Evolutionary conservation across 2,888 invertebrate genomes (phyloP), one percentile per base, ranked within the genome.

Genomic region (Hemithea aestivaria): DNA sequence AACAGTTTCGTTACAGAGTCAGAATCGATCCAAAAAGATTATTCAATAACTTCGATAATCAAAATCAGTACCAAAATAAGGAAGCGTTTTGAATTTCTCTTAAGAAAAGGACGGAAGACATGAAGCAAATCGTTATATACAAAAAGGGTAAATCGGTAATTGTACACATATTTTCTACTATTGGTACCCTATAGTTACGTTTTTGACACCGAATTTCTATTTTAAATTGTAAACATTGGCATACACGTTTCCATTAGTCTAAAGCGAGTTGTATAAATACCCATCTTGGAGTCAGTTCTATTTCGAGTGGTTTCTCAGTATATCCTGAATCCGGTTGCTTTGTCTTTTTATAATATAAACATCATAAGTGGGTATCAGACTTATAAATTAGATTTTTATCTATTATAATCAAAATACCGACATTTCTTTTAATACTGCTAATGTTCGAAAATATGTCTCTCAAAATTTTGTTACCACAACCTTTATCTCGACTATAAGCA

Each of bases 41-140:
- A 49, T 44, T n/a, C n/a, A 41, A 53, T 42, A 43, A 34, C 6
- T 48, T 47, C 22, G 21, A 34, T 36, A 27, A 38, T 40, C 10
- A 29, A 51, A 60, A 56, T 31, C 32, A 52, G 38, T 58, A 53
- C 48, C 38, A 48, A 62, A 51, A 48, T 47, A 58, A 58, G 31
- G 33, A 60, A 62, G 53, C 54, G 28, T 56, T 58, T 56, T 50
- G 51, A 57, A 51, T 59, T 61, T 59, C 34, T 71, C 66, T 66
- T 75, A 73, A 71, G 70, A 69, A 36, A 67, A 78, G 83, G 85
- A 87, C 85, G 84, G 85, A 87, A 87, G 84, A 84, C 82, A 76
- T 68, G 65, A 78, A 85, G 78, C 79, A 73, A 80, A 73, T 40
- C 32, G 63, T 66, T 62, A 54, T 57, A 59, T 60, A 58, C 57